A percentile compares a stretch with the other conserved stretches of the same genome.
phyloP scores from a whole-genome alignment of 2,113 vertebrate genomes.

The Oncorhynchus nerka region DNA sequence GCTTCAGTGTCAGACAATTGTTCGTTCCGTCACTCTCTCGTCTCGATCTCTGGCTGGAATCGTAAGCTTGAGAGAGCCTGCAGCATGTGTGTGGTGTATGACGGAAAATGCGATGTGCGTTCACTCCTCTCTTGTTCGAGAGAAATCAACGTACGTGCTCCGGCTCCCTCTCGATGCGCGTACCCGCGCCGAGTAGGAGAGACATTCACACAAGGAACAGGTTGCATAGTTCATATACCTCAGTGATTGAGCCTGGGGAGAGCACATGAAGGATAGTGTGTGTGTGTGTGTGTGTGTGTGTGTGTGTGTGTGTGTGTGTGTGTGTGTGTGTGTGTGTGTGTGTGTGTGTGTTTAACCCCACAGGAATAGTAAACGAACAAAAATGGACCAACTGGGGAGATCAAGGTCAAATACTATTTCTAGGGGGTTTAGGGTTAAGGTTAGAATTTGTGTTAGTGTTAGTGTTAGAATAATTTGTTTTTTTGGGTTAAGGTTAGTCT shows the following conservation, averaged over 20 bases:
- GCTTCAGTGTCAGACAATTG: not conserved
- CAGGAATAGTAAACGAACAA: too few species aligned
- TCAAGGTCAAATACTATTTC: too few species aligned
- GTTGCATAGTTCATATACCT: not conserved
- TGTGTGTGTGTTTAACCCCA: not conserved
- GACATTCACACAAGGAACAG: not conserved
- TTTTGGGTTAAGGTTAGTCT: too few species aligned
- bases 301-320: not conserved
- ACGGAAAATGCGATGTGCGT: not conserved
- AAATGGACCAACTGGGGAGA: too few species aligned
- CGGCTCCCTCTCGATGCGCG: not conserved
- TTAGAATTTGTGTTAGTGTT: too few species aligned
- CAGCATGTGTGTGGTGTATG: not conserved
- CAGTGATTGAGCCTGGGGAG: not conserved
- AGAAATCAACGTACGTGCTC: not conserved
- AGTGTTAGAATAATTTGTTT: too few species aligned
- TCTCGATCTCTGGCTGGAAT: not conserved
- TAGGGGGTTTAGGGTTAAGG: too few species aligned
- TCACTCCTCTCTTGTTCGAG: not conserved
- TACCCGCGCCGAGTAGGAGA: not conserved
- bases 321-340: not conserved
- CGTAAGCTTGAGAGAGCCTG: not conserved
- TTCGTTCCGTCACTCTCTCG: not conserved
- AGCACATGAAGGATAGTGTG: not conserved
- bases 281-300: not conserved